Percentiles rank a stretch among this genome's conserved stretches.
Conservation (phyloP, 2,113 vertebrate genomes). For the Reinhardtius hippoglossoides region DNA sequence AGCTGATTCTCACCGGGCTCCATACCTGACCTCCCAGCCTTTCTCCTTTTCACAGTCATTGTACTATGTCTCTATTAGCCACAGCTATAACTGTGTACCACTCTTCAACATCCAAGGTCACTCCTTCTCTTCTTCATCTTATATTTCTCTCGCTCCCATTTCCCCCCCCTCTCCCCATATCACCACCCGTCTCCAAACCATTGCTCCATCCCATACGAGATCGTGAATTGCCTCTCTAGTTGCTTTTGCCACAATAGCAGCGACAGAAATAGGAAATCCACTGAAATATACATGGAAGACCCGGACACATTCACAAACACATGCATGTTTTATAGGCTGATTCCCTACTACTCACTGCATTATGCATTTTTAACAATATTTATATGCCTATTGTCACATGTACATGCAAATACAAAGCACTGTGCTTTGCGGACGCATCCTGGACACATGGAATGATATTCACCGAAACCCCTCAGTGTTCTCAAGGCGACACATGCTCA, state of each 20-base stretch:
- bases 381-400: conserved; percentile 14
- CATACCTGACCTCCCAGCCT: conserved; percentile 41
- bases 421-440: neutral
- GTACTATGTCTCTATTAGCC: conserved; percentile 69
- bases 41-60: conserved; percentile 22
- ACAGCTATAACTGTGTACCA: conserved; percentile 56
- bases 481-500: conserved; percentile 16
- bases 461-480: conserved; percentile 12
- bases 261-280: conserved; percentile 38
- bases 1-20: conserved; percentile 6
- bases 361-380: conserved; percentile 47
- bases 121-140: conserved; percentile 30
- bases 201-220: conserved; percentile 43
- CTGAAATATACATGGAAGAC: conserved; percentile 67
- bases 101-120: conserved; percentile 73
- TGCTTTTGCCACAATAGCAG: conserved; percentile 21
- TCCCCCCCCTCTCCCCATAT: neutral
- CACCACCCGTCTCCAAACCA: conserved; percentile 10
- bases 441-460: conserved; percentile 5
- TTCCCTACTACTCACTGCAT: conserved; percentile 28
- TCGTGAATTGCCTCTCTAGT: conserved; percentile 47
- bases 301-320: conserved; percentile 13
- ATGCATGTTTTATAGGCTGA: conserved; percentile 60
- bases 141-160: conserved; percentile 17
- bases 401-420: neutral